Evolutionary conservation across 2,888 invertebrate genomes (phyloP), one percentile per base, ranked within the genome.

Genomic region (Eupeodes luniger): DNA sequence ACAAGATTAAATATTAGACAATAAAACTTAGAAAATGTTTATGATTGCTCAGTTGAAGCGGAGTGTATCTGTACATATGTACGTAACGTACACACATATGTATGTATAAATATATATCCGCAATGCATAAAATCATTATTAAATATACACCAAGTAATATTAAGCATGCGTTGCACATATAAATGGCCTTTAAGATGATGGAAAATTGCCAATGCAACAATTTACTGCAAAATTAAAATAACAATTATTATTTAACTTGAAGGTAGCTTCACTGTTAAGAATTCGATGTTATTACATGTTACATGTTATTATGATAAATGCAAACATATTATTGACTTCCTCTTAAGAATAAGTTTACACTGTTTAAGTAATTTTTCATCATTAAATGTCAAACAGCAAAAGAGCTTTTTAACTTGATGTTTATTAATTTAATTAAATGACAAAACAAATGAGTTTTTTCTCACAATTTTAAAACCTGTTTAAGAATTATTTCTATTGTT

Each of bases 121-220:
- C 7, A 47, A 47, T 12, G 4, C 40, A 36, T 10, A 55, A 4
- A 27, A 27, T 11, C 11, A 57, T 12, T 27, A 27, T 10, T 3
- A 11, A 34, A 62, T 0, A 40, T n/a, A 10, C 5, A 49, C 40
- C 16, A 57, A 51, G 19, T 70, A 2, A 19, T 14, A 44, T 44
- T 44, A 47, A 70, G 70, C 55, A 44, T 57, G 27, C 55, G 10
- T 57, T 44, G 70, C 44, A 70, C 11, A 57, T 44, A 40, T 4
- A 57, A 55, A 59, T 59, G 40, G 10, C 70, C 70, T 70, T 59
- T 9, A 6, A 51, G n/a, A 69, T 27, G 44, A 55, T 19, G 19
- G 19, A 55, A 70, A 44, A 19, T 36, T 69, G n/a, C 19, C 36
- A 69, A 69, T 69, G 55, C 55, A 44, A 70, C 70, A 70, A 44